Base-by-base conservation (phyloP, 2,888 invertebrate genomes). In the Harpagoxenus sublaevis region DNA sequence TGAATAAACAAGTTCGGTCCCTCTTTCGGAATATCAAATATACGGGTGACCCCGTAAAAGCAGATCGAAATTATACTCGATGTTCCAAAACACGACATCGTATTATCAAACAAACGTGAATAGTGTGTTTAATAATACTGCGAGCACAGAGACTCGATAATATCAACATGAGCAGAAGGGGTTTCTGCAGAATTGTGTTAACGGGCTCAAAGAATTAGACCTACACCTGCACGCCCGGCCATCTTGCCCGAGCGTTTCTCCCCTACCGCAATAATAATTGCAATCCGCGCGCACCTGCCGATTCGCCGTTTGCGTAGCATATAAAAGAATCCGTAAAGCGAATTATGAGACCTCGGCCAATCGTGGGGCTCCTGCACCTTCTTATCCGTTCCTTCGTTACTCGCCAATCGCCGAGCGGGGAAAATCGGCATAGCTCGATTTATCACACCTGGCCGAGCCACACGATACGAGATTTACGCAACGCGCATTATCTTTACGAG, bases 401-500 rank as follows among this genome's bases (percentile, higher is more conserved):
- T 42, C 31, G 68, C 78, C 55, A 78, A 78, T 78, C 68, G 28
- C 18, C 78, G 68, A 45, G 31, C 78, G 68, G 28, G 45, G 55
- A 78, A 68, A 78, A 78, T 78, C 78, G 68, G 66, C 65, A 28
- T 5, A 18, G 65, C 68, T 31, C 78, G 68, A 78, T 68, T 82
- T 82, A 82, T 78, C 63, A 62, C 81, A 62, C 75, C 35, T 81
- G 62, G n/a, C 51, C n/a, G 62, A 62, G 48, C n/a, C 82, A 6
- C 82, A 6, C 51, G 62, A 62, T 78, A 63, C 78, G 62, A 82
- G 82, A 82, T 82, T 75, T 73, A 60, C 75, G 81, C 75, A 75
- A 81, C 39, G 63, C 78, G 62, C 78, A 62, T 82, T 82, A 82
- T 82, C 82, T 82, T 78, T 78, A 82, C 15, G 82, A 78, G 63